Evolutionary conservation across 2,113 vertebrate species (phyloP), one percentile per base, ranked within the genome.

Genomic region (Desmodus rotundus): DNA sequence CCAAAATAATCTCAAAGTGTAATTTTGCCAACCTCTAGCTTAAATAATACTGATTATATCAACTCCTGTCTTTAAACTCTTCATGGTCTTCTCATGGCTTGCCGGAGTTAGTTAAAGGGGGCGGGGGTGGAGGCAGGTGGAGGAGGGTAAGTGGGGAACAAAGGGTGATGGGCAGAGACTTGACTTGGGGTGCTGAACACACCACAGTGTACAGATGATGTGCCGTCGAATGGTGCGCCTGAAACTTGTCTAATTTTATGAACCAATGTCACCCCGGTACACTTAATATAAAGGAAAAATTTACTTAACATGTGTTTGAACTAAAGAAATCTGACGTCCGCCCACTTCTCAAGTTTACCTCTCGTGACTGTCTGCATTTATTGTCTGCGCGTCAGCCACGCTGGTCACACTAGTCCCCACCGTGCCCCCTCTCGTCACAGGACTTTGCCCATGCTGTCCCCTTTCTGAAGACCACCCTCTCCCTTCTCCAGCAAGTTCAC

Each of bases 321-420:
- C 16, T 36, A 43, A 17, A 56, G 33, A 4, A 61, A 0, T 26
- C 50, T 58, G 43, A 19, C 50, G 0, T 84, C 47, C 14, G 19
- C 5, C 16, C 9, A 3, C 1, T 22, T 54, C 28, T 41, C 28
- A 26, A 26, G 16, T 26, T 26, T 36, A 4, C 9, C 28, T 52
- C 47, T 4, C 7, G 5, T 2, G 5, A 10, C 9, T 54, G 1
- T 70, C 38, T 80, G 20, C 14, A 3, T 20, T 22, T 76, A 3
- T 8, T 3, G 0, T 56, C 38, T 52, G 26, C 38, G 2, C 1
- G 22, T 43, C 31, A 2, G 5, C 38, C 38, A 45, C 17, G 3
- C 38, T 26, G 52, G 16, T 24, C 50, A 24, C 76, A 13, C 38
- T 56, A 36, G 28, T 5, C 12, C 5, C 43, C 24, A 1, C 20